Conservation (phyloP, 2,797 vertebrate species). For the Lycodopsis pacificus region DNA sequence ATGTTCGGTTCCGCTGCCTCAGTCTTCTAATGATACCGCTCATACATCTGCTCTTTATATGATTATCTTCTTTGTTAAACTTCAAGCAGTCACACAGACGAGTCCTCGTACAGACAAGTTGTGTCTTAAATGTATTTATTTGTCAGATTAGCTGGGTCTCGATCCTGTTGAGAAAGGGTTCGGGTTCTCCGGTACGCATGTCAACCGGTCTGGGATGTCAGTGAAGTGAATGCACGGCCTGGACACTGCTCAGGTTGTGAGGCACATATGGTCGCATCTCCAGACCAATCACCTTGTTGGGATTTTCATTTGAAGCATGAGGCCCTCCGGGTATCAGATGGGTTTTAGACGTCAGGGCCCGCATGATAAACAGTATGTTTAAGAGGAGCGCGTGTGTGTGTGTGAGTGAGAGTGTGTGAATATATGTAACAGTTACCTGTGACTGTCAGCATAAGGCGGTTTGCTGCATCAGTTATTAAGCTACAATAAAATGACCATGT, state of each 20-base stretch:
- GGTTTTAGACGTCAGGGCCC: neutral
- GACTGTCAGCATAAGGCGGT: neutral
- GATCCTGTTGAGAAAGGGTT: conserved; percentile 16
- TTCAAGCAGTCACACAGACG: neutral
- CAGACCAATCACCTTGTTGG: neutral
- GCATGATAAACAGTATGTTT: neutral
- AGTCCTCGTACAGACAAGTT: no score
- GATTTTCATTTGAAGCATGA: conserved; percentile 12
- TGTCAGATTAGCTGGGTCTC: neutral
- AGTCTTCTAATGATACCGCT: neutral
- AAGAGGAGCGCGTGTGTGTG: neutral
- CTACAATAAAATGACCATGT: neutral
- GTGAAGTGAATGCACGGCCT: conserved; percentile 37
- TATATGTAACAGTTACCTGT: conserved; percentile 20
- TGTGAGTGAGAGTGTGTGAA: neutral
- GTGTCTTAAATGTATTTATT: neutral
- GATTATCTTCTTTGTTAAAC: neutral
- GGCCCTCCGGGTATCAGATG: neutral
- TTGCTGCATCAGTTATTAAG: neutral
- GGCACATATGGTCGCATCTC: neutral
- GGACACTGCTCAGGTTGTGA: neutral
- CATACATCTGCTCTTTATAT: neutral
- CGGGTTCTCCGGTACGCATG: conserved; percentile 57
- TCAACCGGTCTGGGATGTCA: conserved; percentile 43
- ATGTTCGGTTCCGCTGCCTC: neutral